A percentile compares a stretch with the other conserved stretches of the same genome.
These are phyloP conservation scores for Prochilodus magdalenae DNA, from an alignment of 2,113 vertebrate genomes.

Conservation along the genomic window DNA sequence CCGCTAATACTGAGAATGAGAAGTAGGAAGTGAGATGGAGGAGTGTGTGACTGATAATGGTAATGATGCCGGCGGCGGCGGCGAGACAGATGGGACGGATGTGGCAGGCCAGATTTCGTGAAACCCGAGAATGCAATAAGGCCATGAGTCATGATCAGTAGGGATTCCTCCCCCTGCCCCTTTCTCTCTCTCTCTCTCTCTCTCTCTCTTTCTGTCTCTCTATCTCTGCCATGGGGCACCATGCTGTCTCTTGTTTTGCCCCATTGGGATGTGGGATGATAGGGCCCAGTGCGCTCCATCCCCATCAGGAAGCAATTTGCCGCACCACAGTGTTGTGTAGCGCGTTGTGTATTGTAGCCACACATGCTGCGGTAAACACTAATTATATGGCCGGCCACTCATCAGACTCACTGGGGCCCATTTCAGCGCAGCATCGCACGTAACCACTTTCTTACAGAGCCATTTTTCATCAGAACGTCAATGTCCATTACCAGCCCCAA, in stretches of 20 bases:
- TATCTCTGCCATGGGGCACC: conserved; percentile 34
- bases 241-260: conserved; percentile 30
- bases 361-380: conserved; percentile 12
- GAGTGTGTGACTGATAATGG: not conserved
- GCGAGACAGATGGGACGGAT: conserved; percentile 32
- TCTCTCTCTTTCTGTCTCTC: conserved; percentile 20
- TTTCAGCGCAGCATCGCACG: not conserved
- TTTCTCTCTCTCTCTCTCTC: conserved; percentile 28
- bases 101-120: conserved; percentile 18
- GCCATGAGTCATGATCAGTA: conserved; percentile 36
- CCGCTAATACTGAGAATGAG: not conserved
- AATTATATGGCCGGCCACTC: not conserved
- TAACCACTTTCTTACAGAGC: not conserved
- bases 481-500: not conserved
- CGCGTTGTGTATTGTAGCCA: not conserved
- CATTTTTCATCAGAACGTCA: not conserved
- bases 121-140: conserved; percentile 45
- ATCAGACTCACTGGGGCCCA: not conserved
- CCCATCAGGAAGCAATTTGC: conserved; percentile 23
- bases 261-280: conserved; percentile 19
- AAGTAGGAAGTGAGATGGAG: not conserved
- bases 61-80: not conserved
- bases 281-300: not conserved
- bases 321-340: not conserved
- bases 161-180: conserved; percentile 16